A percentile compares a stretch with the other conserved stretches of the same genome.
phyloP scores from a whole-genome alignment of 2,888 invertebrate species.

The Nephrotoma guestfalica region DNA sequence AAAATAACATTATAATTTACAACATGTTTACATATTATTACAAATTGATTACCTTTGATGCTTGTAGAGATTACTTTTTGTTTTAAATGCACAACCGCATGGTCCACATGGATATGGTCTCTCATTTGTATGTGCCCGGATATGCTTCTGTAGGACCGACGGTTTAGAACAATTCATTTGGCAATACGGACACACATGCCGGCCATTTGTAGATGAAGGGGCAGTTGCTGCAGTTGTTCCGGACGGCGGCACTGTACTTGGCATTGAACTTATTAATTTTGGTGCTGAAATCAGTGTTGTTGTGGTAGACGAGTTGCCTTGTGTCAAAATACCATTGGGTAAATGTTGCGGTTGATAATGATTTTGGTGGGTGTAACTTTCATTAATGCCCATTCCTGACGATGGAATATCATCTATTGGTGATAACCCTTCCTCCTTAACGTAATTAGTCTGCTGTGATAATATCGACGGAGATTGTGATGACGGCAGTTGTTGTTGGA shows the following conservation, averaged over 20 bases:
- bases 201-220: conserved; percentile 32
- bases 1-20: conserved; percentile 4
- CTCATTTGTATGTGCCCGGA: conserved; percentile 86
- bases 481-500: neutral
- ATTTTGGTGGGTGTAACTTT: neutral
- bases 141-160: conserved; percentile 85
- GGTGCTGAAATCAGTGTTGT: neutral
- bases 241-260: conserved; percentile 3
- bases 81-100: conserved; percentile 87
- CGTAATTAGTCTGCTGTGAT: neutral
- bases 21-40: neutral
- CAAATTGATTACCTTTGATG: conserved; percentile 42
- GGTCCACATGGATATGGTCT: conserved; percentile 79
- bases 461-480: neutral
- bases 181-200: conserved; percentile 78
- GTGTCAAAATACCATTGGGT: neutral
- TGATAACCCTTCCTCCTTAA: neutral
- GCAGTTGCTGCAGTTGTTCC: neutral
- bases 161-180: conserved; percentile 82
- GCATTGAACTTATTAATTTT: conserved; percentile 10
- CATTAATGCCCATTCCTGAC: neutral
- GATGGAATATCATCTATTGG: neutral
- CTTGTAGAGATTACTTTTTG: conserved; percentile 85
- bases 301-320: neutral
- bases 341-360: neutral